These are phyloP conservation scores for Lasius platythorax DNA, from an alignment of 2,888 invertebrate species.

Conservation along the genomic window DNA sequence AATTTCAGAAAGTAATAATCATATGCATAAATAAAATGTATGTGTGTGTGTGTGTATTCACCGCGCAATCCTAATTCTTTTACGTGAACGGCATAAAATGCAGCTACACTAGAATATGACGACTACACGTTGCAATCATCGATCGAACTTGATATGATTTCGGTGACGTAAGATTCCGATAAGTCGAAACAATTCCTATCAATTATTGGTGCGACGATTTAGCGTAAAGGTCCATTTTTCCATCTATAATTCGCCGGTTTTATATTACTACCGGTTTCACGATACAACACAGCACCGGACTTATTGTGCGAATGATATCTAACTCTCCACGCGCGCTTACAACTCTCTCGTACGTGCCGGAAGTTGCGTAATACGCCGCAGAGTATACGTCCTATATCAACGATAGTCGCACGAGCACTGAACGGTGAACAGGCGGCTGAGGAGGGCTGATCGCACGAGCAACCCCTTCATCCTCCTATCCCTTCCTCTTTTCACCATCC, in stretches of 20 bases:
- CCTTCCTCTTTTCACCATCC: background rate
- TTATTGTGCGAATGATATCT: constrained; percentile 1
- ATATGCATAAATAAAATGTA: background rate
- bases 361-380: constrained; percentile 46
- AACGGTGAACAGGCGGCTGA: constrained; percentile 69
- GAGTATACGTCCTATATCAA: constrained; percentile 59
- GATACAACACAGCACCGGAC: background rate
- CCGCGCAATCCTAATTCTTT: background rate
- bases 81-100: background rate
- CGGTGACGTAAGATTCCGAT: background rate
- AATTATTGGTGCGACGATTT: background rate
- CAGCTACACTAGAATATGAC: background rate
- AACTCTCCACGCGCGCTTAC: constrained; percentile 28
- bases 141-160: background rate
- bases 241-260: background rate
- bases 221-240: background rate
- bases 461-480: constrained; percentile 36
- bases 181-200: background rate
- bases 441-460: constrained; percentile 52
- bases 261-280: background rate
- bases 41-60: background rate
- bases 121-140: background rate
- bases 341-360: constrained; percentile 48
- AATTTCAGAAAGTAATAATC: background rate
- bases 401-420: constrained; percentile 80